Conservation (phyloP, 2,888 invertebrate genomes). For the Sphinx pinastri region DNA sequence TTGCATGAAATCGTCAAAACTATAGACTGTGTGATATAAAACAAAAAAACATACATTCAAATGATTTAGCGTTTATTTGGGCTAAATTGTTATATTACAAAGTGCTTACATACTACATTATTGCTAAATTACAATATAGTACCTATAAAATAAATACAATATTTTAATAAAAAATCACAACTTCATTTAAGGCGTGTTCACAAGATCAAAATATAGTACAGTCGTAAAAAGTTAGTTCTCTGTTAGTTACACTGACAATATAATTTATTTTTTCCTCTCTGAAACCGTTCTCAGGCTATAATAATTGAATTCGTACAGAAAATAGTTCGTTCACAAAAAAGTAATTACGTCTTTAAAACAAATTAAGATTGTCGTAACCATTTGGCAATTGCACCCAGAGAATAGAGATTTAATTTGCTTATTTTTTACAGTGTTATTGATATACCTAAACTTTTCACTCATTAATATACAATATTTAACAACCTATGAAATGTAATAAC, state of each 20-base stretch:
- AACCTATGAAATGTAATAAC: conserved; percentile 51
- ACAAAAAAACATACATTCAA: neutral
- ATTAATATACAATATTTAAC: conserved; percentile 44
- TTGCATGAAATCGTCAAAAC: too few species aligned
- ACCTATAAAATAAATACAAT: conserved; percentile 65
- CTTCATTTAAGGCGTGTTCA: conserved; percentile 61
- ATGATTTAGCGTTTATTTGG: conserved; percentile 53
- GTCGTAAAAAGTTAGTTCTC: conserved; percentile 27
- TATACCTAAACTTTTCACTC: conserved; percentile 33
- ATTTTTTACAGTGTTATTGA: conserved; percentile 25
- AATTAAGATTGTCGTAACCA: conserved; percentile 17
- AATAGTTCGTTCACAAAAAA: conserved; percentile 21
- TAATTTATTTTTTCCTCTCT: conserved; percentile 5
- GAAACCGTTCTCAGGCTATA: neutral
- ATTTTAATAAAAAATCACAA: conserved; percentile 63
- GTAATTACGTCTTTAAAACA: conserved; percentile 29
- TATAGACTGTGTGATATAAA: neutral
- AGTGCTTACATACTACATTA: conserved; percentile 50
- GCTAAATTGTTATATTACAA: conserved; percentile 66
- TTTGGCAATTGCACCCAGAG: conserved; percentile 25
- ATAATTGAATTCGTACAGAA: conserved; percentile 13
- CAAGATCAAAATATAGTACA: conserved; percentile 37
- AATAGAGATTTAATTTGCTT: conserved; percentile 18
- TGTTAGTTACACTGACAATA: neutral
- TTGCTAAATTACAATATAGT: conserved; percentile 48